phyloP scores from a whole-genome alignment of 2,888 invertebrate genomes.

The Drosophila peninsularis region DNA sequence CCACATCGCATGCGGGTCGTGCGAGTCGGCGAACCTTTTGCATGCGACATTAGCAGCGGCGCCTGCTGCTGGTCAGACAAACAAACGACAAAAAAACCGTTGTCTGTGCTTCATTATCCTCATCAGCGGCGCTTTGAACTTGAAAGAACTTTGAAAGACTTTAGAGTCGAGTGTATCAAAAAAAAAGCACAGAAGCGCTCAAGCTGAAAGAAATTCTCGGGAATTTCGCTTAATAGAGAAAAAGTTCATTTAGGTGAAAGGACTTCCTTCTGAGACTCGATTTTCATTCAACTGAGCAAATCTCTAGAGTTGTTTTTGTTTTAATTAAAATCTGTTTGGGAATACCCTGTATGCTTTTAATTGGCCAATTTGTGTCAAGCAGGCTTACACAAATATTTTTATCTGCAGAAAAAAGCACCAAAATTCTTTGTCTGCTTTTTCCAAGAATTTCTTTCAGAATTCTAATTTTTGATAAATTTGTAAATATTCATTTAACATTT shows the following conservation, averaged over 20 bases:
- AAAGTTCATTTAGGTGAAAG: background rate
- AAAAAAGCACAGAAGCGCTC: background rate
- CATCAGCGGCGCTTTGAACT: slow-evolving; percentile 61
- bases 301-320: background rate
- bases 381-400: background rate
- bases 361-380: background rate
- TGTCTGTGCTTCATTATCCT: slow-evolving; percentile 56
- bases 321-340: background rate
- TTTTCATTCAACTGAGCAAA: background rate
- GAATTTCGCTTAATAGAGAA: background rate
- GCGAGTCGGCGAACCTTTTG: slow-evolving; percentile 21
- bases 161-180: slow-evolving; percentile 17
- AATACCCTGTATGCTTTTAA: background rate
- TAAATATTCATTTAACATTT: background rate
- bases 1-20: slow-evolving; percentile 17
- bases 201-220: background rate
- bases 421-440: background rate
- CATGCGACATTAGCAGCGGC: slow-evolving; percentile 22
- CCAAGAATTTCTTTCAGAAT: background rate
- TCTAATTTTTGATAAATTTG: background rate
- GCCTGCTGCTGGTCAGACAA: slow-evolving; percentile 35
- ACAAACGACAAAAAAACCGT: slow-evolving; percentile 3
- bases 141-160: slow-evolving; percentile 29
- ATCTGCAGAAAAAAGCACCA: background rate
- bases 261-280: background rate